Base-by-base conservation (phyloP, 2,888 invertebrate species). In the Oligia latruncula region DNA sequence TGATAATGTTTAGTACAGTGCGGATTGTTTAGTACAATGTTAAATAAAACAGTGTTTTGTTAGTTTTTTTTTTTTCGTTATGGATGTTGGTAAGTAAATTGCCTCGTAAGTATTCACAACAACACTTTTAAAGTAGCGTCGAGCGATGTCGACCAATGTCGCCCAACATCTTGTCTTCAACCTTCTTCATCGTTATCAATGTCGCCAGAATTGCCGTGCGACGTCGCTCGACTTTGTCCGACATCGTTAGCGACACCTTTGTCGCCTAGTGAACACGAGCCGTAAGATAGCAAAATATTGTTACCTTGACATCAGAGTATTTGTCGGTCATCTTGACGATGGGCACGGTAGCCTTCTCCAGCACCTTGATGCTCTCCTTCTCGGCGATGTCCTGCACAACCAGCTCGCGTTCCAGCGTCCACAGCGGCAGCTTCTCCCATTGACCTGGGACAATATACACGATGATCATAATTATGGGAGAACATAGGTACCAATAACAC, bases 301-400 rank as follows among this genome's bases (percentile, higher is more conserved):
- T 62, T 82, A 96, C 99, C 97, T 99, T 99, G 81, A 99, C 98
- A 89, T 98, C 98, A 35, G 97, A 97, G 92, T 97, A 97, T 81
- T 97, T 97, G 94, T 99, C 99, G 55, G 99, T 99, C 95, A 99
- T 97, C 97, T 99, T 99, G 88, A 99, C 99, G 92, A 99, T 99
- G 91, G 99, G 99, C 90, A 99, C 99, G 77, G 99, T 99, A 82
- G 99, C 99, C 97, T 99, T 99, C 97, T 99, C 99, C 90, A 99
- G 97, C 91, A 99, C 99, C 97, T 99, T 99, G 94, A 99, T 98
- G 92, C 98, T 98, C 93, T 98, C 98, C 92, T 98, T 98, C 93
- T 99, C 98, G 77, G 99, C 99, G 88, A 99, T 98, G 92, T 98
- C 98, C 93, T 98, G 98, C 90, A 98, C 98, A 87, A 99, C 97